These are phyloP conservation scores for Microcebus murinus DNA, from an alignment of 2,113 vertebrate species.

Conservation along the genomic window DNA sequence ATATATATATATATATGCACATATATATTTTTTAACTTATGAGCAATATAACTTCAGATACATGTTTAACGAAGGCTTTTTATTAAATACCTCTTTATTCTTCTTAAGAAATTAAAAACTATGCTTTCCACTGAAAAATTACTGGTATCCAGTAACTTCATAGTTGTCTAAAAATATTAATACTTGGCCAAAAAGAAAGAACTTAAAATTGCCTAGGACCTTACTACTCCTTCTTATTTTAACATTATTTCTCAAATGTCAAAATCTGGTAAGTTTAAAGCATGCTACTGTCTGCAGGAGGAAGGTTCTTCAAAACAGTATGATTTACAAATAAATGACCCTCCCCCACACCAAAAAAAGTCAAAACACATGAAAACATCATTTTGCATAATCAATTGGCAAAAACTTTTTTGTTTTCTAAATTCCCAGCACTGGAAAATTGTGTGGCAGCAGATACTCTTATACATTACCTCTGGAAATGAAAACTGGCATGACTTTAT, in stretches of 20 bases:
- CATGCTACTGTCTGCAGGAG: background rate
- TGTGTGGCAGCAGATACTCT: background rate
- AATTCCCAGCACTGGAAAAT: background rate
- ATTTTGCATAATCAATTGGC: background rate
- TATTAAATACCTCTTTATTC: conserved; percentile 17
- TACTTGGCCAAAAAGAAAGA: conserved; percentile 23
- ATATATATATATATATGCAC: no score
- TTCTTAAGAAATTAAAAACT: conserved; percentile 16
- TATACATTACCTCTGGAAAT: background rate
- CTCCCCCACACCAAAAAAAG: background rate
- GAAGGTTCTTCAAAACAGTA: background rate
- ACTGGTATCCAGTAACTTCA: conserved; percentile 10
- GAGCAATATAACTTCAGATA: background rate
- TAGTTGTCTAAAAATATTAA: conserved; percentile 45
- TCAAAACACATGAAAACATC: background rate
- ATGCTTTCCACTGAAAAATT: conserved; percentile 11
- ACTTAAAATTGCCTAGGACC: conserved; percentile 4
- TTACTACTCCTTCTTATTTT: conserved; percentile 13
- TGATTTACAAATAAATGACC: background rate
- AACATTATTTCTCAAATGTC: conserved; percentile 49
- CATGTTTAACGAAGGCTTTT: background rate
- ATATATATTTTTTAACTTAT: background rate
- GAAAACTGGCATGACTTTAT: background rate
- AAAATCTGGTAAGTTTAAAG: background rate
- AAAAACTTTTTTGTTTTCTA: background rate